Base-by-base conservation (phyloP, 2,888 invertebrate genomes). In the Enchytraeus crypticus region DNA sequence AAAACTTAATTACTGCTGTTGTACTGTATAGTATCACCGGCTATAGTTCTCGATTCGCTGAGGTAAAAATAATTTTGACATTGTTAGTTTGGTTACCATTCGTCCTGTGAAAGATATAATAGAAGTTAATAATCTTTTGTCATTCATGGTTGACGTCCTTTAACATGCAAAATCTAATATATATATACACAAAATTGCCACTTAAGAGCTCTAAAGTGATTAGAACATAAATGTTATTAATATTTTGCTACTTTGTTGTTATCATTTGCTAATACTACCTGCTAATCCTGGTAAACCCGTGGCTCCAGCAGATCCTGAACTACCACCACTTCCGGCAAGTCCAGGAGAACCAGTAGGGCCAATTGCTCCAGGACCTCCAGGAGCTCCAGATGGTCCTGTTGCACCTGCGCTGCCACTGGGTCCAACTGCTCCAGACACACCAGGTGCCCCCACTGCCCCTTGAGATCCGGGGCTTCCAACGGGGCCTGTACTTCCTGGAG, bases 191-290 rank as follows among this genome's bases (percentile, higher is more conserved):
- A n/a, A n/a, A n/a, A n/a, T n/a, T n/a, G n/a, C n/a, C n/a, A n/a
- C n/a, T n/a, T n/a, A n/a, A n/a, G n/a, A n/a, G n/a, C n/a, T n/a
- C n/a, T n/a, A n/a, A n/a, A n/a, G n/a, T n/a, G n/a, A n/a, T n/a
- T n/a, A n/a, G n/a, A n/a, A n/a, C n/a, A n/a, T n/a, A n/a, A n/a
- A n/a, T n/a, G n/a, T n/a, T n/a, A n/a, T n/a, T n/a, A n/a, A n/a
- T n/a, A n/a, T n/a, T n/a, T n/a, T n/a, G n/a, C n/a, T n/a, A 51
- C 90, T 90, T 18, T 87, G 84, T 23, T 26, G 30, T 54, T 65
- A 64, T 27, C 53, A 43, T 49, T 30, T n/a, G 46, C 65, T 63
- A 45, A 49, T 47, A 47, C 54, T 47, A 29, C 68, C 68, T 51
- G 57, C 1, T 5, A 38, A 58, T 23, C 65, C 65, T 21, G 59